These are phyloP conservation scores for Clusia tigrina DNA, from an alignment of 2,888 invertebrate genomes.

Conservation along the genomic window DNA sequence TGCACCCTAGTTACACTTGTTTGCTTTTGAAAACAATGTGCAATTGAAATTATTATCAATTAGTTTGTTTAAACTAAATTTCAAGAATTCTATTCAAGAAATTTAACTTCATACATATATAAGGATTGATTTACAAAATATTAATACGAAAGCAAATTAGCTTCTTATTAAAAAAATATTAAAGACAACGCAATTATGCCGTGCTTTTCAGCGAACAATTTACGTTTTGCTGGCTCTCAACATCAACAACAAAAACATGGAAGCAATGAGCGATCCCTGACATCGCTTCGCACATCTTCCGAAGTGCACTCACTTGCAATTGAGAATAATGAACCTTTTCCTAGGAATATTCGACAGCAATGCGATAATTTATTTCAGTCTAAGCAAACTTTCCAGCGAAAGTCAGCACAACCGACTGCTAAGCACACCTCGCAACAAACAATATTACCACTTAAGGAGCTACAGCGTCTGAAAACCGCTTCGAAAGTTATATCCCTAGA, in stretches of 20 bases:
- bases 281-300: constrained; percentile 26
- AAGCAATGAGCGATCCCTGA: constrained; percentile 37
- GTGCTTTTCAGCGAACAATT: constrained; percentile 52
- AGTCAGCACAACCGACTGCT: not conserved
- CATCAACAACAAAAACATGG: constrained; percentile 35
- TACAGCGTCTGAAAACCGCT: constrained; percentile 69
- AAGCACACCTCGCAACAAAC: constrained; percentile 16
- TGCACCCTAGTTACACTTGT: no score
- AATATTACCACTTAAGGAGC: constrained; percentile 67
- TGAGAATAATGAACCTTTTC: not conserved
- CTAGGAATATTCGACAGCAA: not conserved
- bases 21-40: no score
- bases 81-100: no score
- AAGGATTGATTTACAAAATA: no score
- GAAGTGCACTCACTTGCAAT: not conserved
- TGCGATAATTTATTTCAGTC: constrained; percentile 5
- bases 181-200: no score
- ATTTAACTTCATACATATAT: no score
- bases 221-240: constrained; percentile 44
- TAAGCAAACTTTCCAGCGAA: not conserved
- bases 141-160: no score
- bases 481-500: constrained; percentile 67
- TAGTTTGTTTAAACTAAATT: no score
- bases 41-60: no score
- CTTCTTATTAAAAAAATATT: no score